Conservation (phyloP, 1,140 invertebrate genomes). For the Daktulosphaira vitifoliae region DNA sequence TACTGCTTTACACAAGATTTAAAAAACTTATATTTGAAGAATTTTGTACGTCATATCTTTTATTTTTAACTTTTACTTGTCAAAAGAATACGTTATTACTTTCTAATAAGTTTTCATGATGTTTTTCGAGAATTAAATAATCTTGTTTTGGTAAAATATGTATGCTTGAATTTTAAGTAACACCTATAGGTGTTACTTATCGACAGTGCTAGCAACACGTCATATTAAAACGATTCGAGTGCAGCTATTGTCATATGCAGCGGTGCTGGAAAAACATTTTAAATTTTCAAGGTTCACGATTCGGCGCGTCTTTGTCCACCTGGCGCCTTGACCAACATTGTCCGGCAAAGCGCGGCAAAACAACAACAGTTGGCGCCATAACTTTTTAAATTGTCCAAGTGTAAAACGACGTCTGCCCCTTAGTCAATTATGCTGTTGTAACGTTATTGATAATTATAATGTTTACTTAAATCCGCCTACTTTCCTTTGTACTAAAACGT, state of each 20-base stretch:
- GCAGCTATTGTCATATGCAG: neutral
- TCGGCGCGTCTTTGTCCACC: constrained; percentile 19
- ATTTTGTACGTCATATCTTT: no score
- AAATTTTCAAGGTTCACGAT: constrained; percentile 20
- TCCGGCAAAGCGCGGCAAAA: constrained; percentile 1
- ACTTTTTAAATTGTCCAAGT: constrained; percentile 24
- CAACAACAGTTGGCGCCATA: constrained; percentile 27
- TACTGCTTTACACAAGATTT: no score
- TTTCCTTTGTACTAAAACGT: no score
- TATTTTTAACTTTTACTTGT: no score
- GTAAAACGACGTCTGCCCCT: constrained; percentile 9
- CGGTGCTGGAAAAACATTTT: constrained; percentile 24
- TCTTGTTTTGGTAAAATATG: no score
- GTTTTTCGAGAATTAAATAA: no score
- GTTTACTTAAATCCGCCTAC: constrained; percentile 2
- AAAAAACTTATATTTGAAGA: no score
- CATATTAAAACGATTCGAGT: constrained; percentile 28
- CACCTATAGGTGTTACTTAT: no score
- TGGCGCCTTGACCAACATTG: constrained; percentile 32
- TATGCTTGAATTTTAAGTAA: no score
- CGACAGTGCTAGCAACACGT: no score
- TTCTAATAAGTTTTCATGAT: no score
- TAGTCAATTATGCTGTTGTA: constrained; percentile 20
- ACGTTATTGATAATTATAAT: constrained; percentile 4
- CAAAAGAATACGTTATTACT: no score